These are phyloP conservation scores for Nebria ingens DNA, from an alignment of 1,140 invertebrate species.

Conservation along the genomic window DNA sequence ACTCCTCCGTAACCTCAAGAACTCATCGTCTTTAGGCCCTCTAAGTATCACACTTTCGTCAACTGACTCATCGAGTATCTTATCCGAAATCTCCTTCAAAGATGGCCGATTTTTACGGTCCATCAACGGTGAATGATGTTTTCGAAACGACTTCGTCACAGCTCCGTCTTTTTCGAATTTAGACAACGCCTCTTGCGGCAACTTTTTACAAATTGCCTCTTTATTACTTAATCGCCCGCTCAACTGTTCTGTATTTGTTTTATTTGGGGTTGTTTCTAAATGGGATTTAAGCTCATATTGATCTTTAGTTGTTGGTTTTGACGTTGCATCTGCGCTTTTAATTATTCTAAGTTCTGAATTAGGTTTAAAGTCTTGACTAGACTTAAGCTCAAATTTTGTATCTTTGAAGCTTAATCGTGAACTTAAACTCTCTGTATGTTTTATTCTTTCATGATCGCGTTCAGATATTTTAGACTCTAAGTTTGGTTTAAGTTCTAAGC, in stretches of 20 bases:
- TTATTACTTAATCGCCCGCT: background rate
- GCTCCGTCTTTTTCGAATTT: background rate
- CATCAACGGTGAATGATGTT: background rate
- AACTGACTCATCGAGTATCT: constrained; percentile 11
- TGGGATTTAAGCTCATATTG: too few relatives aligned
- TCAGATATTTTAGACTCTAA: background rate
- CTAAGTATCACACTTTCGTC: constrained; percentile 12
- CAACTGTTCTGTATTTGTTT: background rate
- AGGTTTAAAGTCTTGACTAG: too few relatives aligned
- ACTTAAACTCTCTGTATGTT: too few relatives aligned
- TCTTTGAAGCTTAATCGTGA: too few relatives aligned
- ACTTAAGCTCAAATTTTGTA: too few relatives aligned
- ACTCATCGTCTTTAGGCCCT: constrained; percentile 22
- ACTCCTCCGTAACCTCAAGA: constrained; percentile 20
- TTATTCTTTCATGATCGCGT: background rate
- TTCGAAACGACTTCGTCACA: background rate
- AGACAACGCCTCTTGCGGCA: background rate
- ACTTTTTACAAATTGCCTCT: background rate
- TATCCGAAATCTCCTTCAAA: background rate
- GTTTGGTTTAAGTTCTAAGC: background rate
- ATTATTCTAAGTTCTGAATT: too few relatives aligned
- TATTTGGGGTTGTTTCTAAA: too few relatives aligned
- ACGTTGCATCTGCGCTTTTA: too few relatives aligned
- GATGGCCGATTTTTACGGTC: background rate
- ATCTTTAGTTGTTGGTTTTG: too few relatives aligned